Base-by-base conservation (phyloP, 1,140 invertebrate genomes). In the Oncopeltus fasciatus region DNA sequence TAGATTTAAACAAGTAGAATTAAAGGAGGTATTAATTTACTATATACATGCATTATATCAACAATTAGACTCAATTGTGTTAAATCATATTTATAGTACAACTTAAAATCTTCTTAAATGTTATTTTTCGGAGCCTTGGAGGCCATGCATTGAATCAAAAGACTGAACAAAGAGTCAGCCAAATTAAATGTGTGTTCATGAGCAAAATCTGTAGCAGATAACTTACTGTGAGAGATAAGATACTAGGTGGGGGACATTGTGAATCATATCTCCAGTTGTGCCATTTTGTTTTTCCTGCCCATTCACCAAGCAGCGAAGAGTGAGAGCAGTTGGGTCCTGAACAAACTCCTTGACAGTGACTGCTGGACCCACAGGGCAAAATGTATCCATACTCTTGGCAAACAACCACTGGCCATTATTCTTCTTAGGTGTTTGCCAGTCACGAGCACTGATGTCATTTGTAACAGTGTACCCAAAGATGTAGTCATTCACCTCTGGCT, bases 391-490 rank as follows among this genome's bases (percentile, higher is more conserved):
- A 0, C 83, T 81, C 77, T 71, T 88, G 3, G 67, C 90, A 11
- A 94, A 71, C 0, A 92, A 71, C 74, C 88, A 93, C 69, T 94
- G 91, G 0, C 90, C 88, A 12, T 85, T 87, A 72, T 95, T 95
- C 59, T 80, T 81, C 44, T 84, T 79, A 27, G 79, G 77, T 73
- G 83, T 92, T 75, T 91, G 89, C 92, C 84, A 94, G 74, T 86
- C 90, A 28, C 82, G 80, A 11, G 84, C 87, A 64, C 80, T 88
- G 66, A 90, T 83, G 70, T 90, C 92, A 76, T 90, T 88, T 12
- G 90, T 88, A 0, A 92, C 78, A 1, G 87, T 90, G 68, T 90
- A 94, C 0, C 92, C 92, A 68, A 91, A 85, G 0, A 94, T 82
- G 69, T 86, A 82, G 18, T 90, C 79, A 66, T 85, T 80, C 0